A percentile compares a stretch with the other conserved stretches of the same genome.
Evolutionary conservation across 2,888 invertebrate genomes (phyloP).

Genomic region (Meteorus colon): DNA sequence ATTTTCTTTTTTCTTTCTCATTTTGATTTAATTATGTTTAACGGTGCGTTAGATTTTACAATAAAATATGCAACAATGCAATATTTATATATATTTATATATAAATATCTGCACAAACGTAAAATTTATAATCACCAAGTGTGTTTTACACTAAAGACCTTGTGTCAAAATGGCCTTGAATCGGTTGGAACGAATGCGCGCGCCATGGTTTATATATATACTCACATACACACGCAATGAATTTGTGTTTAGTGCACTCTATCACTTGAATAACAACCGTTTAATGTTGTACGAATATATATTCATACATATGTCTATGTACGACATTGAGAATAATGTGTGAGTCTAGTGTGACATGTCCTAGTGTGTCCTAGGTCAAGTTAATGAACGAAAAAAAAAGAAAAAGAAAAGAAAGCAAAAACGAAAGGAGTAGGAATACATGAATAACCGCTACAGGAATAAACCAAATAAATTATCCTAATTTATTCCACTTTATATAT

Average conservation of each 20-base stretch:
- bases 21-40: too few relatives aligned
- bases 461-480: background rate
- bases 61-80: background rate
- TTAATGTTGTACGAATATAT: background rate
- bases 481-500: background rate
- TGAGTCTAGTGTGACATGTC: background rate
- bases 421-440: background rate
- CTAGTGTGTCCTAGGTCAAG: conserved; percentile 15
- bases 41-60: too few relatives aligned
- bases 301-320: background rate
- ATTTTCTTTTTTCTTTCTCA: too few relatives aligned
- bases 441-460: background rate
- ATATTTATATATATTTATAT: background rate
- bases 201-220: conserved; percentile 5
- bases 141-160: background rate
- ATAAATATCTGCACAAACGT: background rate
- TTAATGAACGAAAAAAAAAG: conserved; percentile 5
- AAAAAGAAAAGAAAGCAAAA: background rate
- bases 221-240: background rate
- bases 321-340: background rate
- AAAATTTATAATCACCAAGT: conserved; percentile 2
- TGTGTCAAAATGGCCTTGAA: conserved; percentile 26
- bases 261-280: conserved; percentile 6
- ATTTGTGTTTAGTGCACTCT: background rate
- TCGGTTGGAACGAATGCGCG: conserved; percentile 55